Evolutionary conservation across 2,888 invertebrate genomes (phyloP).

Genomic region (Sussaba pulchella): DNA sequence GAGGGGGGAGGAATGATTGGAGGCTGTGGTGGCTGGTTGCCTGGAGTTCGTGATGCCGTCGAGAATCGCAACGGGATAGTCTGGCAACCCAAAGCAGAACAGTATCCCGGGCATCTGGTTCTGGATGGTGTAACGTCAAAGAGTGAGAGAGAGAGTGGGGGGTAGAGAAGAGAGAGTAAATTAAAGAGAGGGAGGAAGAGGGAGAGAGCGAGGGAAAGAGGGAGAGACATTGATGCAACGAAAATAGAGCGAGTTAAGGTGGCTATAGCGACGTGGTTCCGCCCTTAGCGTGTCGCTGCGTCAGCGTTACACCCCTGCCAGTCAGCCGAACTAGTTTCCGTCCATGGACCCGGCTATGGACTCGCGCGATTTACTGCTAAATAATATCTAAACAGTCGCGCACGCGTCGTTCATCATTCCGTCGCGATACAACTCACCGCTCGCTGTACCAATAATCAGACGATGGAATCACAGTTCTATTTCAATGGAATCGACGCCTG

Average conservation of each 20-base stretch:
- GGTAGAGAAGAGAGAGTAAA: slow-evolving; percentile 14
- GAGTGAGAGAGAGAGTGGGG: neutral
- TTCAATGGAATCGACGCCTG: slow-evolving; percentile 9
- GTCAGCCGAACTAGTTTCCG: slow-evolving; percentile 69
- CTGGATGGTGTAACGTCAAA: slow-evolving; percentile 29
- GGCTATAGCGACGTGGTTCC: slow-evolving; percentile 75
- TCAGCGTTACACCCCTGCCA: slow-evolving; percentile 80
- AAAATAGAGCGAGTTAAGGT: slow-evolving; percentile 68
- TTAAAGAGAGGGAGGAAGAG: slow-evolving; percentile 35
- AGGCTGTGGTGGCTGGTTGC: slow-evolving; percentile 32
- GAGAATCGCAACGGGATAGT: slow-evolving; percentile 49
- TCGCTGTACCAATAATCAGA: too few relatives aligned
- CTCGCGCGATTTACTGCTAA: slow-evolving; percentile 80
- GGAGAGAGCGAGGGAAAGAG: slow-evolving; percentile 24
- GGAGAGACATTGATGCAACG: slow-evolving; percentile 53
- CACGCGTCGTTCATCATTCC: neutral
- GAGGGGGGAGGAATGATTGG: slow-evolving; percentile 24
- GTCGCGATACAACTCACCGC: slow-evolving; percentile 19
- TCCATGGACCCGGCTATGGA: slow-evolving; percentile 43
- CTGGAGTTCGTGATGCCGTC: slow-evolving; percentile 32
- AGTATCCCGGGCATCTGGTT: slow-evolving; percentile 43
- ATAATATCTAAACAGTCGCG: slow-evolving; percentile 81
- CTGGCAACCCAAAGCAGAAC: slow-evolving; percentile 46
- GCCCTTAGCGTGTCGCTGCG: slow-evolving; percentile 83
- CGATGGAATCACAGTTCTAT: too few relatives aligned